phyloP scores from a whole-genome alignment of 2,888 invertebrate species.

The Drosophila ezoana region DNA sequence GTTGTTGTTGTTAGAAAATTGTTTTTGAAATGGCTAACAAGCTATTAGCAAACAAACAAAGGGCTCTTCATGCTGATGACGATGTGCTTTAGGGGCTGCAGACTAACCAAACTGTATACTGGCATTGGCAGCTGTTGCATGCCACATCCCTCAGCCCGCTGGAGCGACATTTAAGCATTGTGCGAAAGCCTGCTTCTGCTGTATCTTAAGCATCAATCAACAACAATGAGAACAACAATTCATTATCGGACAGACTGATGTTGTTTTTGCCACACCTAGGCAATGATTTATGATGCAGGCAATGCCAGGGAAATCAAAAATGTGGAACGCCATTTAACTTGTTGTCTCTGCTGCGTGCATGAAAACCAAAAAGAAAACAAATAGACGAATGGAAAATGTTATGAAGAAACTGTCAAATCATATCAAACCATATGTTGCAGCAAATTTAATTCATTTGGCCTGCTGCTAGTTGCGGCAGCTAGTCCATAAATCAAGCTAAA shows the following conservation, averaged over 20 bases:
- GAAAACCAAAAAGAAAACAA: not conserved
- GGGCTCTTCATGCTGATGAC: slow-evolving; percentile 57
- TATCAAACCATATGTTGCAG: slow-evolving; percentile 35
- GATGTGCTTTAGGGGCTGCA: slow-evolving; percentile 29
- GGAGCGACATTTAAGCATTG: slow-evolving; percentile 55
- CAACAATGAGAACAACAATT: slow-evolving; percentile 42
- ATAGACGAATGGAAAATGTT: not conserved
- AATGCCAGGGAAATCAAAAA: slow-evolving; percentile 48
- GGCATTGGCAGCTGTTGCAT: slow-evolving; percentile 51
- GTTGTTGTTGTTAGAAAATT: slow-evolving; percentile 60
- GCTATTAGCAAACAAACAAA: slow-evolving; percentile 78
- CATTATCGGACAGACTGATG: slow-evolving; percentile 34
- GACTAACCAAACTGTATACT: slow-evolving; percentile 8
- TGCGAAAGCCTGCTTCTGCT: not conserved
- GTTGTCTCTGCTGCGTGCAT: slow-evolving; percentile 32
- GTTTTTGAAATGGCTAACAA: slow-evolving; percentile 79
- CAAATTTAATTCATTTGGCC: slow-evolving; percentile 44
- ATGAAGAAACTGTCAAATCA: slow-evolving; percentile 36
- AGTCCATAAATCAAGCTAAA: slow-evolving; percentile 16
- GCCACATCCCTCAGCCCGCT: slow-evolving; percentile 10
- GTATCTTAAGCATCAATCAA: slow-evolving; percentile 46
- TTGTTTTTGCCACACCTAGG: slow-evolving; percentile 36
- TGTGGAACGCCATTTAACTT: slow-evolving; percentile 51
- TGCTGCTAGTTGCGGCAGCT: not conserved
- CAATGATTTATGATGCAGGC: slow-evolving; percentile 48